phyloP scores from a whole-genome alignment of 2,113 vertebrate genomes.

The Meriones unguiculatus region DNA sequence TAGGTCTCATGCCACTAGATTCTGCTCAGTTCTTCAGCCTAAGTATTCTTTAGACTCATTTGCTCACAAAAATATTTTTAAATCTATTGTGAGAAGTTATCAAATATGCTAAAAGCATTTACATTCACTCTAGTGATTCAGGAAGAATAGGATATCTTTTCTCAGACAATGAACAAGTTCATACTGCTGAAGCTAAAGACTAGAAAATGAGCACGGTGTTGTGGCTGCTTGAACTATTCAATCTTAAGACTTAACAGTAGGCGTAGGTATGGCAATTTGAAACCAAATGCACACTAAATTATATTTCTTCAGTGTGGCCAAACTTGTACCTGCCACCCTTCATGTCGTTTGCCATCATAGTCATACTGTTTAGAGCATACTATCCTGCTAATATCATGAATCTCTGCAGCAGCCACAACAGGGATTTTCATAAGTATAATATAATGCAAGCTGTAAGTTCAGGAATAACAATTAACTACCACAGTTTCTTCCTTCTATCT shows the following conservation, averaged over 20 bases:
- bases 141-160: slow-evolving; percentile 78
- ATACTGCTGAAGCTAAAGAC: slow-evolving; percentile 92
- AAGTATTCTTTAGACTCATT: slow-evolving; percentile 91
- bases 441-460: not conserved
- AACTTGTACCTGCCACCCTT: not conserved
- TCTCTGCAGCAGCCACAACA: not conserved
- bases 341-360: not conserved
- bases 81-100: not conserved
- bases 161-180: slow-evolving; percentile 89
- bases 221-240: not conserved
- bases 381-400: not conserved
- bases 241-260: not conserved
- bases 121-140: slow-evolving; percentile 82
- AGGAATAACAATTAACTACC: not conserved
- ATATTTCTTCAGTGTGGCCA: not conserved
- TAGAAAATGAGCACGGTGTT: slow-evolving; percentile 89
- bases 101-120: slow-evolving; percentile 87
- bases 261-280: not conserved
- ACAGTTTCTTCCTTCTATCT: not conserved
- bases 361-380: not conserved
- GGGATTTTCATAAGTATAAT: not conserved
- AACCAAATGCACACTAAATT: not conserved
- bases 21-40: slow-evolving; percentile 92
- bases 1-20: slow-evolving; percentile 91
- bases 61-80: slow-evolving; percentile 82